Evolutionary conservation across 2,113 vertebrate species (phyloP).

Genomic region (Pontoporia blainvillei): DNA sequence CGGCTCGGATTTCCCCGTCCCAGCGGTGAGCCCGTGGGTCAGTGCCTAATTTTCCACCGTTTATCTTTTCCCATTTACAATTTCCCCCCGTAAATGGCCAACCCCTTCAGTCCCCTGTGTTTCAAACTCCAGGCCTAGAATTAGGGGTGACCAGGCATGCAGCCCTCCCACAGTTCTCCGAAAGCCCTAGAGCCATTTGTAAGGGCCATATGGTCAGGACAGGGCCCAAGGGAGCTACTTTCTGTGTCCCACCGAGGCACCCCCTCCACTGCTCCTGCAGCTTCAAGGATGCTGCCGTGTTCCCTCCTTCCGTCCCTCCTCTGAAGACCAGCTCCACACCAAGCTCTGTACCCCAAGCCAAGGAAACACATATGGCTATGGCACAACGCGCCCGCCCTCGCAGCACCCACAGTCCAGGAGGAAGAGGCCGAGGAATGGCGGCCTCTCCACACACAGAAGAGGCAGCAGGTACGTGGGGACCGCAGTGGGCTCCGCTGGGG

Average conservation of each 20-base stretch:
- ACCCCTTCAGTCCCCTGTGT: not conserved
- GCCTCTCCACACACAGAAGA: not conserved
- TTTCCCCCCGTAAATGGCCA: conserved; percentile 56
- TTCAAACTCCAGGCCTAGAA: conserved; percentile 18
- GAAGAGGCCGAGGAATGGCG: not conserved
- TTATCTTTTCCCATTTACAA: conserved; percentile 74
- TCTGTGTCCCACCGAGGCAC: not conserved
- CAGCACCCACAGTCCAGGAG: not conserved
- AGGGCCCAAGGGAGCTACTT: not conserved
- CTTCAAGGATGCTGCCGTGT: not conserved
- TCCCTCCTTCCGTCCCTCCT: not conserved
- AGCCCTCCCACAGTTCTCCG: not conserved
- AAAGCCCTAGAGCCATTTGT: not conserved
- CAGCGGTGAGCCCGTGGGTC: conserved; percentile 60
- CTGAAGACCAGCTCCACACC: not conserved
- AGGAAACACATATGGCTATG: not conserved
- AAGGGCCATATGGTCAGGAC: not conserved
- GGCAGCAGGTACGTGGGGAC: fast-evolving
- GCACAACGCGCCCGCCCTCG: not conserved
- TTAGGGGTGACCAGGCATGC: not conserved
- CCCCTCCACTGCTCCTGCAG: not conserved
- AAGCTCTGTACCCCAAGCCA: not conserved
- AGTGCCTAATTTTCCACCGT: conserved; percentile 74
- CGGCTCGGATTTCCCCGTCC: conserved; percentile 64
- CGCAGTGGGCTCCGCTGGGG: fast-evolving